These are phyloP conservation scores for Uria aalge DNA, from an alignment of 2,113 vertebrate genomes.

Conservation along the genomic window DNA sequence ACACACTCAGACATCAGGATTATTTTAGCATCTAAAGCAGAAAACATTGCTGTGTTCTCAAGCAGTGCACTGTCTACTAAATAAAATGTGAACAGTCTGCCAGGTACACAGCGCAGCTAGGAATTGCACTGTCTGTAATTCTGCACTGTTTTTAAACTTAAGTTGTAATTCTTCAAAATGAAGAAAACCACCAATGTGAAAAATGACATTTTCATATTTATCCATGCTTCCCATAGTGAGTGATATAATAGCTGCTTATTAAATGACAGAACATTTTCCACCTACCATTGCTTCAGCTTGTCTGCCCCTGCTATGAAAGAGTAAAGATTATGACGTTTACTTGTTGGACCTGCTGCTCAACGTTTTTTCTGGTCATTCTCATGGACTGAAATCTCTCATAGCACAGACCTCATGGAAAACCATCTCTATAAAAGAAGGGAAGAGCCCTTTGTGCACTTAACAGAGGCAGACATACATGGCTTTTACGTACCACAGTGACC, in stretches of 20 bases:
- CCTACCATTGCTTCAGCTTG: neutral
- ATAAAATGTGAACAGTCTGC: neutral
- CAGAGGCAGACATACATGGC: accelerated
- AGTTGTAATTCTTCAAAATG: neutral
- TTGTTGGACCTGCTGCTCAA: neutral
- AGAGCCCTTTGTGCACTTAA: neutral
- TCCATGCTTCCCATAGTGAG: neutral
- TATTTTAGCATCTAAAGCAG: neutral
- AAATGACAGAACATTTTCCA: neutral
- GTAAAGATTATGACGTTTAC: accelerated
- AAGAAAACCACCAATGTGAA: neutral
- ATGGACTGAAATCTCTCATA: neutral
- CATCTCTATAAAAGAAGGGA: neutral
- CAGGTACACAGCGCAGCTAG: neutral
- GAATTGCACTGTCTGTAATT: neutral
- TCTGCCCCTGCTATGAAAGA: neutral
- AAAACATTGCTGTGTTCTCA: neutral
- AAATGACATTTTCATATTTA: neutral
- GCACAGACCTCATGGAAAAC: neutral
- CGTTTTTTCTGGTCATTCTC: neutral
- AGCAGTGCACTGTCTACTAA: neutral
- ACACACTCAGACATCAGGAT: neutral
- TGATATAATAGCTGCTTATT: neutral
- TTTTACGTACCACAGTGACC: neutral
- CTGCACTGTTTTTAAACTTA: neutral